These are phyloP conservation scores for Coilia nasus DNA, from an alignment of 2,797 vertebrate genomes.

Conservation along the genomic window DNA sequence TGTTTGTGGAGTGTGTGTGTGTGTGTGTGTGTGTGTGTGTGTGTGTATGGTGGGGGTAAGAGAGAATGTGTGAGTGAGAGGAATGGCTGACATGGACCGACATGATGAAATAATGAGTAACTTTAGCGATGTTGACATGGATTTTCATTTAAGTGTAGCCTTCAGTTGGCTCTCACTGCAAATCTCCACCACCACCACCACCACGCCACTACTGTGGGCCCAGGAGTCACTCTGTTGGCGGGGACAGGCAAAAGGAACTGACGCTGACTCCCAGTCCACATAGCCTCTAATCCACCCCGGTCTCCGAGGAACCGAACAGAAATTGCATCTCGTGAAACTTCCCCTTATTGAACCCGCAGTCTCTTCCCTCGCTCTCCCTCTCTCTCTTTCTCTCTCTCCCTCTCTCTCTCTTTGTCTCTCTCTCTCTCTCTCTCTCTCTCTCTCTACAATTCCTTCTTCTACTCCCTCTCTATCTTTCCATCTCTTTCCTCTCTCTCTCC, in stretches of 20 bases:
- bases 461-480: no score
- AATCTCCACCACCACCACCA: neutral
- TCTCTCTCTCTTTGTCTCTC: neutral
- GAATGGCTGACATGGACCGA: neutral
- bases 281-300: slow-evolving; percentile 3
- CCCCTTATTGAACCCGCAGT: neutral
- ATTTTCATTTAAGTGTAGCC: neutral
- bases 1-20: neutral
- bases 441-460: no score
- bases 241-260: neutral
- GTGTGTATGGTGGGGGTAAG: neutral
- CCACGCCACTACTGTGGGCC: neutral
- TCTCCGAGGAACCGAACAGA: neutral
- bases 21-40: neutral
- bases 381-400: neutral
- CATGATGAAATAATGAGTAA: slow-evolving; percentile 21
- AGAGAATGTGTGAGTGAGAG: neutral
- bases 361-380: neutral
- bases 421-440: no score
- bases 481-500: no score
- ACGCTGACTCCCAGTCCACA: neutral
- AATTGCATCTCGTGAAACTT: neutral
- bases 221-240: neutral
- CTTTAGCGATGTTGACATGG: neutral
- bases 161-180: neutral